Evolutionary conservation across 2,888 invertebrate genomes (phyloP), one percentile per base, ranked within the genome.

Genomic region (Quadriops clusia): DNA sequence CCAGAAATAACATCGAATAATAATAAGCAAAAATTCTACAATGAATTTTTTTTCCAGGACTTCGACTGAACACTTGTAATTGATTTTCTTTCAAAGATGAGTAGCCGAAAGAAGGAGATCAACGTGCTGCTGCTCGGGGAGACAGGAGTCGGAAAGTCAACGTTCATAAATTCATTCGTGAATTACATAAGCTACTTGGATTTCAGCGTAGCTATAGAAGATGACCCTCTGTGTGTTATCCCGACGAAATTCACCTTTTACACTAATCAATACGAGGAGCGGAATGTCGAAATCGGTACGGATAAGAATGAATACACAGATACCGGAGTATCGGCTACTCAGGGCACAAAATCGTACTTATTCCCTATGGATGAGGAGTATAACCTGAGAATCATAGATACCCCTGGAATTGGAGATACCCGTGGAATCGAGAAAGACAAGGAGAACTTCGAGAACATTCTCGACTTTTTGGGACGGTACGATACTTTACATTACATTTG

Each of bases 311-410:
- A 43, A 17, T 33, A 32, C 14, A 20, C 27, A 7, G 28, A 39
- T 23, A 13, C 39, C 9, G 39, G 40, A 4, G 37, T 26, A 17
- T 43, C 45, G 2, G 41, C 42, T 12, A 45, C 45, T 4, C 41
- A 41, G 31, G 26, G 30, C 10, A 23, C 58, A 81, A 86, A 8
- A 76, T 76, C 32, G 81, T 86, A 54, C 83, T 84, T 28, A 2
- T 47, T 45, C 37, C 40, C 36, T 10, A 34, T 39, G 7, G 9
- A 28, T 23, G 33, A 28, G 16, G 17, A 24, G 17, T 37, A 17
- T 25, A 41, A 21, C 25, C 34, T 14, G 44, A 41, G 33, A 30
- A 36, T 57, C 15, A 58, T 55, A 15, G 56, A 57, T 34, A 54
- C 57, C 2, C 57, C 57, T 5, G 56, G 56, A 6, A 49, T 56